Conservation (phyloP, 2,113 vertebrate species). For the Damaliscus lunatus region DNA sequence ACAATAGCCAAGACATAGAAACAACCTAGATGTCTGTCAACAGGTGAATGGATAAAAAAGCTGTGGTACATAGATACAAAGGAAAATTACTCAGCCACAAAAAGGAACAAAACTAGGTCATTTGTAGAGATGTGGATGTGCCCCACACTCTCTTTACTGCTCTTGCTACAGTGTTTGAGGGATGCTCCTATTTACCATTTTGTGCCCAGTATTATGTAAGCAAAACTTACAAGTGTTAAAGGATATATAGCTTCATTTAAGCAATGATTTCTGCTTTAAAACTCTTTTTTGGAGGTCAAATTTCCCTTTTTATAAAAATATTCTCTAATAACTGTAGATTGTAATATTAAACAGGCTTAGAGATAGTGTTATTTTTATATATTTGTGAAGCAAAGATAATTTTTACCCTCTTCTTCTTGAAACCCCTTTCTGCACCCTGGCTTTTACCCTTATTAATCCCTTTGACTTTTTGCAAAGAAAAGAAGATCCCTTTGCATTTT, state of each 20-base stretch:
- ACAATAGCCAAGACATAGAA: not conserved
- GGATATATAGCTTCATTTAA: not conserved
- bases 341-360: not conserved
- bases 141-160: not conserved
- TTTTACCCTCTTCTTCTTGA: not conserved
- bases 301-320: constrained; percentile 14
- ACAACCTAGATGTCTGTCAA: not conserved
- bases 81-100: not conserved
- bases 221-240: not conserved
- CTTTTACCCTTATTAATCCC: not conserved
- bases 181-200: not conserved
- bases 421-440: not conserved
- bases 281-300: not conserved
- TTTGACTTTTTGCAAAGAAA: not conserved
- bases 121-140: not conserved
- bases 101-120: not conserved
- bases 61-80: not conserved
- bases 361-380: not conserved
- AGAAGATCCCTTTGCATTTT: not conserved
- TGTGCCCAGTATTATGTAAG: not conserved
- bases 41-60: not conserved
- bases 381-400: not conserved
- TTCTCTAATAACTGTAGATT: constrained; percentile 1
- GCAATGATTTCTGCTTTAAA: not conserved
- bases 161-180: not conserved